Evolutionary conservation across 2,797 vertebrate species (phyloP), one percentile per base, ranked within the genome.

Genomic region (Pseudotriccus pelzelni): DNA sequence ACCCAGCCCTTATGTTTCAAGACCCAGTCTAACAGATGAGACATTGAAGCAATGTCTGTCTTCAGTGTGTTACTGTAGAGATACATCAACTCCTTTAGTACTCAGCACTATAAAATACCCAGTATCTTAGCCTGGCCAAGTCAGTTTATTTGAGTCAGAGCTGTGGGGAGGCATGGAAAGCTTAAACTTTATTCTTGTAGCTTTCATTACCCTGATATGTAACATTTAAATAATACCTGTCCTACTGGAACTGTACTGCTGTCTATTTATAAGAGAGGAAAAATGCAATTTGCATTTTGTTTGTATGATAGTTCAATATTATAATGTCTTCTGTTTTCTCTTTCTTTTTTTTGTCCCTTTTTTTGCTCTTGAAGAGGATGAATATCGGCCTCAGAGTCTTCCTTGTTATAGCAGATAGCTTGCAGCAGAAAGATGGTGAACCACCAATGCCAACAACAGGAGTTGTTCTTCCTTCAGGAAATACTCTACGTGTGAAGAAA

Each of bases 401-500:
- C 98, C 98, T 99, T 89, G 99, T 99, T 67, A 99, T 99, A 87
- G 99, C 99, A 4, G 99, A 99, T 97, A 99, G 99, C 91, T 98
- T 99, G 74, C 99, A 99, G 96, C 99, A 99, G 97, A 99, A 99
- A 95, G 99, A 99, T 7, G 99, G 99, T 1, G 99, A 99, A 80
- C 99, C 99, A 6, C 99, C 99, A 3, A 99, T 99, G 99, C 99
- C 99, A 55, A 99, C 99, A 4, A 99, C 99, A 9, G 99, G 99
- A 66, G 99, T 99, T 90, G 99, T 99, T 93, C 98, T 99, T 97
- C 99, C 99, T 76, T 99, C 99, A 55, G 99, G 99, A 94, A 99
- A 99, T 97, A 99, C 99, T n/a, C 97, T 99, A 34, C 98, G 99
- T n/a, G 99, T 99, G 88, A 99, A 99, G 97, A 99, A 99, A 97